Evolutionary conservation across 2,797 vertebrate species (phyloP).

Genomic region (Telmatherina bonti): DNA sequence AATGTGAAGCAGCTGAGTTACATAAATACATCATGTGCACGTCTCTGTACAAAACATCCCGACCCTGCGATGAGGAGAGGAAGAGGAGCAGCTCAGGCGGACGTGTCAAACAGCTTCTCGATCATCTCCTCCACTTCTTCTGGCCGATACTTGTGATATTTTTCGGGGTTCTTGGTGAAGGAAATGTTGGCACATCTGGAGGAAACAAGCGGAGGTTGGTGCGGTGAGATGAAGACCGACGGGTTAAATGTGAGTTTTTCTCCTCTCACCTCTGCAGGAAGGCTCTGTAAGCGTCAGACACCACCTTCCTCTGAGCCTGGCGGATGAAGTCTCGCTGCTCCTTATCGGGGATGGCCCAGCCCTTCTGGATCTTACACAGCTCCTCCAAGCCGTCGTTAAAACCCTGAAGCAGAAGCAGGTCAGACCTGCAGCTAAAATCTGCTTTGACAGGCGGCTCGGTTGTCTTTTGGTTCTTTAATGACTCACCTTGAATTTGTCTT

Average conservation of each 20-base stretch:
- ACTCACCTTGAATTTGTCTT: conserved; percentile 98
- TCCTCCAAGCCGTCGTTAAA: conserved; percentile 98
- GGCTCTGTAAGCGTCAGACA: conserved; percentile 89
- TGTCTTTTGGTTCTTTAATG: rapidly evolving
- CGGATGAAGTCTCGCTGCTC: conserved; percentile 94
- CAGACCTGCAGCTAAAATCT: background rate
- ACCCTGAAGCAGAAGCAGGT: conserved; percentile 80
- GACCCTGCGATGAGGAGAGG: background rate
- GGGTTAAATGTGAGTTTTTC: too few relatives aligned
- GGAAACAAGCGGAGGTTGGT: background rate
- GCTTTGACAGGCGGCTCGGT: background rate
- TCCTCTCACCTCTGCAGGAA: conserved; percentile 89
- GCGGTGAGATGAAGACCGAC: too few relatives aligned
- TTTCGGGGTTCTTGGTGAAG: conserved; percentile 98
- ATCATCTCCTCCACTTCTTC: conserved; percentile 98
- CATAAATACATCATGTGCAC: conserved; percentile 62
- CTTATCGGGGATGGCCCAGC: conserved; percentile 97
- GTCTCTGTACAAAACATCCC: conserved; percentile 63
- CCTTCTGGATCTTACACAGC: conserved; percentile 96
- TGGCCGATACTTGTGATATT: conserved; percentile 94
- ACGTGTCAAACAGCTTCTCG: conserved; percentile 95
- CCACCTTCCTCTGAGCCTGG: conserved; percentile 89
- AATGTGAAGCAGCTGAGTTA: conserved; percentile 40
- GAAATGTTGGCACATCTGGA: conserved; percentile 90
- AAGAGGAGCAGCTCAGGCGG: conserved; percentile 80